Percentiles rank a stretch among this genome's conserved stretches.
Conservation (phyloP, 1,140 invertebrate genomes). For the Elymnias hypermnestra region DNA sequence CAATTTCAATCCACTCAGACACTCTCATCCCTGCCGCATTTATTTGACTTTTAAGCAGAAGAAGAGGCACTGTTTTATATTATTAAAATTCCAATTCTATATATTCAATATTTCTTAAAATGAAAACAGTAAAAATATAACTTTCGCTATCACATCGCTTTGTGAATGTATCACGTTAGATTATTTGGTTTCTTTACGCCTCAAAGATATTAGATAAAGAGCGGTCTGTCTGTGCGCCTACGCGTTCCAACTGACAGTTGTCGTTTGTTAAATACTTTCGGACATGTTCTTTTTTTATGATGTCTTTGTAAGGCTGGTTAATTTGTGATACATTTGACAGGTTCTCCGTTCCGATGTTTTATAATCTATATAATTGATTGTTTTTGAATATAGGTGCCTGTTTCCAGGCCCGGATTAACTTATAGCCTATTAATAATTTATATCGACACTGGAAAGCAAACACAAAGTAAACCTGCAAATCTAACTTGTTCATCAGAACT, state of each 20-base stretch:
- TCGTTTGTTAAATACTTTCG: slow-evolving; percentile 32
- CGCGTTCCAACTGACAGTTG: slow-evolving; percentile 38
- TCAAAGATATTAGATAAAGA: slow-evolving; percentile 23
- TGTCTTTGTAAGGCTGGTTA: slow-evolving; percentile 13
- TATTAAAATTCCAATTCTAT: no score
- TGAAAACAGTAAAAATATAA: slow-evolving; percentile 6
- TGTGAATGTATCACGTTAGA: slow-evolving; percentile 17
- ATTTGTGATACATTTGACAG: slow-evolving; percentile 18
- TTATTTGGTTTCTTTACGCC: slow-evolving; percentile 25
- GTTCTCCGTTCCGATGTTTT: slow-evolving; percentile 2
- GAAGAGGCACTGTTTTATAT: no score
- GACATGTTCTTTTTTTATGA: slow-evolving; percentile 28
- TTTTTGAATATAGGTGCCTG: slow-evolving; percentile 2
- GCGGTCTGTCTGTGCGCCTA: slow-evolving; percentile 41
- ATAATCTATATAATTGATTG: slow-evolving; percentile 10
- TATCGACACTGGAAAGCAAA: no score
- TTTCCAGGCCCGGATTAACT: background rate
- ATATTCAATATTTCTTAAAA: no score
- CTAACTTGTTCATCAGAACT: no score
- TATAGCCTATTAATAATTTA: no score
- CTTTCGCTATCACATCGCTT: slow-evolving; percentile 23
- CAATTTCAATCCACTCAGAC: no score
- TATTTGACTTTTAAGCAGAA: no score
- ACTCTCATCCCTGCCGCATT: no score
- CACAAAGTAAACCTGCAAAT: no score